phyloP scores from a whole-genome alignment of 2,888 invertebrate species.

The Caenorhabditis zanzibari region DNA sequence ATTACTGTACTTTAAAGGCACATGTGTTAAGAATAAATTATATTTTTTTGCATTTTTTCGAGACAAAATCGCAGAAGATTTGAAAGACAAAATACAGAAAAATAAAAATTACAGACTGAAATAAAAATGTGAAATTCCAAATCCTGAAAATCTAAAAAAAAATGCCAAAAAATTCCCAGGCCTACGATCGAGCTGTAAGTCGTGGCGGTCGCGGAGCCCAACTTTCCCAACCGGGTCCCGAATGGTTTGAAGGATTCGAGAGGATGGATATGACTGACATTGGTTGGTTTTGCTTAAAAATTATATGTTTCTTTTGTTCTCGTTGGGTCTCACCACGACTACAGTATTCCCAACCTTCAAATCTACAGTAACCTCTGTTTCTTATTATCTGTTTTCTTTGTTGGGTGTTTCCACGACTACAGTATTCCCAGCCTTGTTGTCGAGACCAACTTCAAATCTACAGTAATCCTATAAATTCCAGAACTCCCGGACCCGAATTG shows the following conservation, averaged over 20 bases:
- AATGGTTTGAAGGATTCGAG: constrained; percentile 64
- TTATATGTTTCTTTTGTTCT: too few species aligned
- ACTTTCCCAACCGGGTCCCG: constrained; percentile 61
- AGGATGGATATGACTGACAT: constrained; percentile 52
- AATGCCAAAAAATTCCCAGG: background rate
- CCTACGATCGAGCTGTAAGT: constrained; percentile 29
- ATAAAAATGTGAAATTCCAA: background rate
- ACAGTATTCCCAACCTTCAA: too few species aligned
- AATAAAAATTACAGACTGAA: too few species aligned
- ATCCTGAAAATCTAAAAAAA: background rate
- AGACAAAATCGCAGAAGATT: too few species aligned
- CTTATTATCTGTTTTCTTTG: constrained; percentile 3
- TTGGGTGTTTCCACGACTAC: too few species aligned
- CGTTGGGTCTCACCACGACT: too few species aligned
- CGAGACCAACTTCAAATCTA: too few species aligned
- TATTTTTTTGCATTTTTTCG: too few species aligned
- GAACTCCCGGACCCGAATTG: constrained; percentile 68
- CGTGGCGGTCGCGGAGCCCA: constrained; percentile 33
- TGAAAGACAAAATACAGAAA: too few species aligned
- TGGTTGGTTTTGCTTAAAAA: constrained; percentile 46
- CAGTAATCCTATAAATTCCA: constrained; percentile 34
- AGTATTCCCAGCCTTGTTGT: too few species aligned
- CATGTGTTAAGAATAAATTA: too few species aligned
- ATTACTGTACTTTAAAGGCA: too few species aligned
- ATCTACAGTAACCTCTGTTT: background rate